These are phyloP conservation scores for Carettochelys insculpta DNA, from an alignment of 2,113 vertebrate genomes.

Conservation along the genomic window DNA sequence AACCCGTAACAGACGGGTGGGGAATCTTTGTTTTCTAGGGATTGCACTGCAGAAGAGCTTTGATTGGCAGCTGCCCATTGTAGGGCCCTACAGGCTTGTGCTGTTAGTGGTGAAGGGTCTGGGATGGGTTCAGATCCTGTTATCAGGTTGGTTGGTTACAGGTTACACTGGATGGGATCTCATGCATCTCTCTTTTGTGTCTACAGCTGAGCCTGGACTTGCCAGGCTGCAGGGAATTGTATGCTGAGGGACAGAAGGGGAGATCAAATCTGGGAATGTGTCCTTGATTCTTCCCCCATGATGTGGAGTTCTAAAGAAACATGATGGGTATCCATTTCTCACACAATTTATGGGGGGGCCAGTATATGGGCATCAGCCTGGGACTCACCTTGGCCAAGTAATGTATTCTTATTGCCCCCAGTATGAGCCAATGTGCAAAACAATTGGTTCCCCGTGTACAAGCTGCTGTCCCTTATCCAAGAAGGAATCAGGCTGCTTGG, in stretches of 20 bases:
- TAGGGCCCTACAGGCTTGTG: not conserved
- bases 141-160: not conserved
- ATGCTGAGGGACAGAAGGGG: not conserved
- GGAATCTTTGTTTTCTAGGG: not conserved
- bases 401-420: not conserved
- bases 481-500: not conserved
- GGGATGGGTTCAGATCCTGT: not conserved
- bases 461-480: not conserved
- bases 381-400: not conserved
- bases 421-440: not conserved
- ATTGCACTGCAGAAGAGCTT: not conserved
- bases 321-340: not conserved
- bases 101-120: not conserved
- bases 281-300: not conserved
- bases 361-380: not conserved
- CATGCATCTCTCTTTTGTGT: not conserved
- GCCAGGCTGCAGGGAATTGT: not conserved
- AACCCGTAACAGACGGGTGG: not conserved
- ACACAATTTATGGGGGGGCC: not conserved
- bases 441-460: not conserved
- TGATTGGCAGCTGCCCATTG: not conserved
- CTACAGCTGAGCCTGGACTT: not conserved
- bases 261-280: not conserved
- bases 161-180: not conserved
- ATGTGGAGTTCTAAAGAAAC: not conserved